Conservation (phyloP, 2,888 invertebrate genomes). For the Hirtodrosophila confusa region DNA sequence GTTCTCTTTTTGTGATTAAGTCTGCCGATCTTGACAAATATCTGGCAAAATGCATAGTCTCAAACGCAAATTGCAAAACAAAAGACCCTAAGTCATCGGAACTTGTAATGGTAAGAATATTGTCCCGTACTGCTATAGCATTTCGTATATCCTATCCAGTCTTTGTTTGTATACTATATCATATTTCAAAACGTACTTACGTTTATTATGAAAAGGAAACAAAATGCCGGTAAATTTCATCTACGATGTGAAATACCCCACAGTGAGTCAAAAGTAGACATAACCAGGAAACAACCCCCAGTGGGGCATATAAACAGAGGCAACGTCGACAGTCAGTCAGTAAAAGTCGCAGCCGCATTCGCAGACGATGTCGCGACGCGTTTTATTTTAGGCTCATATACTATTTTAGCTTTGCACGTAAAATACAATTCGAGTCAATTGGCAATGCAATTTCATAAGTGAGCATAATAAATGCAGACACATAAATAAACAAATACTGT, state of each 20-base stretch:
- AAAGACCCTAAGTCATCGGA: too few relatives aligned
- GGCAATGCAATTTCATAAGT: constrained; percentile 27
- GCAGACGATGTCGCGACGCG: constrained; percentile 34
- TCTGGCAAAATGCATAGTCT: too few relatives aligned
- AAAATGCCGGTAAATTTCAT: background rate
- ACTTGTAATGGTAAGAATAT: too few relatives aligned
- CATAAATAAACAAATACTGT: constrained; percentile 40
- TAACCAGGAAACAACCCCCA: constrained; percentile 32
- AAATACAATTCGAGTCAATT: constrained; percentile 10
- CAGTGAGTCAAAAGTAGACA: constrained; percentile 1
- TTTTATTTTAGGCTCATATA: constrained; percentile 35
- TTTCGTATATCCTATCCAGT: too few relatives aligned
- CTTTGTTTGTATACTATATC: too few relatives aligned
- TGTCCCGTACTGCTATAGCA: too few relatives aligned
- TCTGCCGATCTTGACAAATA: too few relatives aligned
- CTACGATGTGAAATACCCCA: constrained; percentile 6
- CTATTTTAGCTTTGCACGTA: constrained; percentile 8
- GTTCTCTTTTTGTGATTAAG: too few relatives aligned
- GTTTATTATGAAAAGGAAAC: background rate
- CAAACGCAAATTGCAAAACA: too few relatives aligned
- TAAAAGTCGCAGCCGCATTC: constrained; percentile 29
- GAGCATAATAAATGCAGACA: constrained; percentile 1
- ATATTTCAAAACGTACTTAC: too few relatives aligned
- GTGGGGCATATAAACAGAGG: constrained; percentile 29
- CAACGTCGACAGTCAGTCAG: constrained; percentile 25